These are phyloP conservation scores for Fringilla coelebs DNA, from an alignment of 2,797 vertebrate genomes.

Conservation along the genomic window DNA sequence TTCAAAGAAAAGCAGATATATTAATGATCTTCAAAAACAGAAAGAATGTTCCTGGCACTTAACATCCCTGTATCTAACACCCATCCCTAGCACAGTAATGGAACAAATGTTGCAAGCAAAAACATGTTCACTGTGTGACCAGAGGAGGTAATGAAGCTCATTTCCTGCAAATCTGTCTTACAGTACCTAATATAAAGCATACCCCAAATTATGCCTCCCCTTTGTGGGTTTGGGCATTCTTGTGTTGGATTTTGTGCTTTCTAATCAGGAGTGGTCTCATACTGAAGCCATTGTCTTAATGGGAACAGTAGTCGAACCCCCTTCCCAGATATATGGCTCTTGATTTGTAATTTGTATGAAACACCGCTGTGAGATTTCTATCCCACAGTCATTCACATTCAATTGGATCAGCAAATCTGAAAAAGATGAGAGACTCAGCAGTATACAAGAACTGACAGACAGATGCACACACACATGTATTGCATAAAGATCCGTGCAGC, in stretches of 20 bases:
- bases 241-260: background rate
- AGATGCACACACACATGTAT: background rate
- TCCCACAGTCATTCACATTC: background rate
- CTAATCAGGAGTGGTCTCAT: background rate
- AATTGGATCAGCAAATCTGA: background rate
- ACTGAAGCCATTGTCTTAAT: background rate
- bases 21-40: conserved; percentile 37
- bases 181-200: background rate
- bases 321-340: background rate
- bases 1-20: conserved; percentile 38
- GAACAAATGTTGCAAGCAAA: conserved; percentile 48
- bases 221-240: background rate
- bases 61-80: conserved; percentile 23
- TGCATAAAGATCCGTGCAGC: background rate
- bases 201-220: background rate
- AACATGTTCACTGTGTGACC: conserved; percentile 36
- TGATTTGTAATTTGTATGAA: background rate
- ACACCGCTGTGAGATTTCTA: background rate
- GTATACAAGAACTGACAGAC: background rate
- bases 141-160: conserved; percentile 44
- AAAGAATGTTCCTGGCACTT: conserved; percentile 54
- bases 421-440: background rate
- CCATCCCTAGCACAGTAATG: conserved; percentile 20
- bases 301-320: background rate
- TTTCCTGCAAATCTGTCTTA: conserved; percentile 43